Conservation (phyloP, 2,888 invertebrate species). For the Amiota minor region DNA sequence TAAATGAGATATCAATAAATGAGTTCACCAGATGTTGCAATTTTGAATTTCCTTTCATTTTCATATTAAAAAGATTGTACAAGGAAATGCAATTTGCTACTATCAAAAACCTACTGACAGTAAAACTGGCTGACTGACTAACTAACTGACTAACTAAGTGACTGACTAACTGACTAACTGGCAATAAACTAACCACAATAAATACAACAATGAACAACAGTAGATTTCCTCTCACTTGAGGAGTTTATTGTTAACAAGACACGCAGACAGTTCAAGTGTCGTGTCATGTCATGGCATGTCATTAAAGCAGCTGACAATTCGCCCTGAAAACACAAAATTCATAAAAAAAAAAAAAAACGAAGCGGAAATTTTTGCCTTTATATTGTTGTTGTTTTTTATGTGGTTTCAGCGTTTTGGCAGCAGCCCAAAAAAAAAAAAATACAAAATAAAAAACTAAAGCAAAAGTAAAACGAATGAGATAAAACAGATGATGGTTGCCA, state of each 20-base stretch:
- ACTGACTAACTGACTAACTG: slow-evolving; percentile 29
- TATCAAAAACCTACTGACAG: slow-evolving; percentile 34
- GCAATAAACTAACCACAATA: slow-evolving; percentile 28
- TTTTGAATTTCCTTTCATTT: neutral
- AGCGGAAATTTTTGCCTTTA: slow-evolving; percentile 54
- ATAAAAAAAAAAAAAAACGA: slow-evolving; percentile 25
- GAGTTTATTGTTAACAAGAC: neutral
- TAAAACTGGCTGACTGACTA: slow-evolving; percentile 18
- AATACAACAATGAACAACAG: slow-evolving; percentile 16
- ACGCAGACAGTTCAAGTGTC: slow-evolving; percentile 10
- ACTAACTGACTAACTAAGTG: slow-evolving; percentile 28
- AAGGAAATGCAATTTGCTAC: neutral
- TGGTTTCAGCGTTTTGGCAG: slow-evolving; percentile 31
- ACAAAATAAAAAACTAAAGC: neutral
- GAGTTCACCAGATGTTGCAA: neutral
- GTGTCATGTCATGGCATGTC: slow-evolving; percentile 32
- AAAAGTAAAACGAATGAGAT: too few species aligned
- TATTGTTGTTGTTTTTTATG: neutral
- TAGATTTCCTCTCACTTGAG: neutral
- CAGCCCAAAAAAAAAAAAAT: slow-evolving; percentile 29
- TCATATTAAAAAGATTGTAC: neutral
- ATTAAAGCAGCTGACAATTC: neutral
- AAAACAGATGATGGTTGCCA: slow-evolving; percentile 4
- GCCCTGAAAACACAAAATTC: neutral
- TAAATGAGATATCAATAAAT: neutral